Evolutionary conservation across 2,888 invertebrate genomes (phyloP), one percentile per base, ranked within the genome.

Genomic region (Leptinotarsa juncta): DNA sequence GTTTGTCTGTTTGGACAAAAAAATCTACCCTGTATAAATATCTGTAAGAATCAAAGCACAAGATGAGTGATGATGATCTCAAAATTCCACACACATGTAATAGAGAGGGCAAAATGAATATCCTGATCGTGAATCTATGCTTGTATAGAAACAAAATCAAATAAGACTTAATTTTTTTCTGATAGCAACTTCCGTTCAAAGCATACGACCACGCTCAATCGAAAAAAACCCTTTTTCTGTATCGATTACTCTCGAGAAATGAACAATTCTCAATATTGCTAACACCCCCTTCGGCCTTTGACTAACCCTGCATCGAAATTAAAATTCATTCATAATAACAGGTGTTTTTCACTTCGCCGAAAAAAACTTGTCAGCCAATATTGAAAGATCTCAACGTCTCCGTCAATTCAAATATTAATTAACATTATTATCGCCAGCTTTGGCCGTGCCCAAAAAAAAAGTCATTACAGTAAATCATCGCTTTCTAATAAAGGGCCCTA

Each of bases 401-500:
- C 88, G 87, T 87, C 89, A 87, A 86, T 88, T 89, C 88, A 89
- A 90, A 90, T 90, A 90, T 90, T 90, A 90, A 90, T 90, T 90
- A 90, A 90, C 89, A 89, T 90, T 90, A 90, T 90, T 90, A 90
- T 89, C 90, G 89, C 88, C 88, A 86, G 87, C 88, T 87, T 88
- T 89, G 87, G 87, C 85, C 88, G 87, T 87, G 88, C 84, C 81
- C 81, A 82, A 84, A 88, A 88, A 88, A 89, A 88, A 88, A 88
- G 88, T 90, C 89, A 90, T 90, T 90, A 90, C 89, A 89, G 90
- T 90, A 90, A 90, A 90, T 90, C 90, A 90, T 90, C 89, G 89
- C 88, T 82, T 90, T 89, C 89, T 89, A 90, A 90, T 90, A 90
- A 89, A 86, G 83, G 87, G 67, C 72, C 74, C 73, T 65, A 74